Base-by-base conservation (phyloP, 2,888 invertebrate species). In the Halocaridina rubra region DNA sequence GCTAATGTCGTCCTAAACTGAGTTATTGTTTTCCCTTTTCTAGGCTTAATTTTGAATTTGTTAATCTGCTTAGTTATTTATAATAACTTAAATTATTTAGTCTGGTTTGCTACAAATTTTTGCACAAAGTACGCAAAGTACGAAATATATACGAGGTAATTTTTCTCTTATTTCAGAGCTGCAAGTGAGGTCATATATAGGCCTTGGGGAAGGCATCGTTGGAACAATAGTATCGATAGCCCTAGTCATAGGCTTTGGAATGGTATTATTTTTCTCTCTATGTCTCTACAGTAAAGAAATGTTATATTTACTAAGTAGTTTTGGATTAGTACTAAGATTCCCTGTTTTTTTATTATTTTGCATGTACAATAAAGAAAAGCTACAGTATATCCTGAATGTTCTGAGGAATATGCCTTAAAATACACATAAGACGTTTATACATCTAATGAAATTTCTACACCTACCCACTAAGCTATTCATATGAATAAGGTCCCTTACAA, bases 201-300 rank as follows among this genome's bases (percentile, higher is more conserved):
- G 82, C 24, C 24, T 84, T n/a, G 78, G 16, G 39, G 82, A 84
- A 24, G 82, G 82, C 29, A 84, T 84, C 39, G 29, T 84, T 32
- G 77, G 71, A 2, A 72, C 64, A 8, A 27, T 33, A 3, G 46
- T 78, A 13, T 53, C 71, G 29, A 29, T 82, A 3, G 69, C 59
- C 27, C 33, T 82, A 39, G 61, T 77, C 71, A 71, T 77, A 10
- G 82, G 82, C 32, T 82, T 82, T 24, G 71, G 32, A 4, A 13
- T 33, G 3, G 82, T 84, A 24, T 72, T 77, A 72, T 24, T 16
- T 16, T 75, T 75, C 29, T n/a, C n/a, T n/a, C n/a, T n/a, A n/a
- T n/a, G n/a, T n/a, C n/a, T n/a, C n/a, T n/a, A n/a, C n/a, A n/a
- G n/a, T n/a, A n/a, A n/a, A n/a, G n/a, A n/a, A n/a, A n/a, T n/a